Conservation (phyloP, 2,888 invertebrate genomes). For the Neoitamus cyanurus region DNA sequence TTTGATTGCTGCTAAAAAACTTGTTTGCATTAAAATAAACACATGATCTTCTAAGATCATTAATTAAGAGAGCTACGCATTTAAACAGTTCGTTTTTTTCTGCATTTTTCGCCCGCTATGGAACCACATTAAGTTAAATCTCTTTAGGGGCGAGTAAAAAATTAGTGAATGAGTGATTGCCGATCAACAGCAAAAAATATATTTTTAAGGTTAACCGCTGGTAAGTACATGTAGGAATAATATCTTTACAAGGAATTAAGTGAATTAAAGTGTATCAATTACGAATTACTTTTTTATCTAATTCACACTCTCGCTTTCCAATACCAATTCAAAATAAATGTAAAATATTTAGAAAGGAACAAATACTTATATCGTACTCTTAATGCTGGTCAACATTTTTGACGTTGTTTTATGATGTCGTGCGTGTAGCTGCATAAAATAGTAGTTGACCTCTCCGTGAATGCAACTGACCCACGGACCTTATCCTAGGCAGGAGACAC, state of each 20-base stretch:
- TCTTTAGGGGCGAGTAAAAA: not conserved
- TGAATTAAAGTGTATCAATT: not conserved
- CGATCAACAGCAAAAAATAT: not conserved
- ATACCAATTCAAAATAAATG: too few species aligned
- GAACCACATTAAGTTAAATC: not conserved
- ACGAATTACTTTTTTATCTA: not conserved
- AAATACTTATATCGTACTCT: too few species aligned
- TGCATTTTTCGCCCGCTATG: not conserved
- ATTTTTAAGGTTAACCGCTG: not conserved
- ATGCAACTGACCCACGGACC: too few species aligned
- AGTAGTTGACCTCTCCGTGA: too few species aligned
- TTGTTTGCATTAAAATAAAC: not conserved
- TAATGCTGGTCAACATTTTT: too few species aligned
- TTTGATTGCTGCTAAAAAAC: not conserved
- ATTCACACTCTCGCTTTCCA: not conserved
- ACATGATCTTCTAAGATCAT: not conserved
- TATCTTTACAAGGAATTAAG: not conserved
- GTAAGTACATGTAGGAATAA: not conserved
- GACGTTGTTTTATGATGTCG: too few species aligned
- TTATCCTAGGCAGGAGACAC: too few species aligned
- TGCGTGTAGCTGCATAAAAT: too few species aligned
- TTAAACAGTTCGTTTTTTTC: not conserved
- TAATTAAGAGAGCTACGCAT: not conserved
- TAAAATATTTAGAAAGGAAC: too few species aligned
- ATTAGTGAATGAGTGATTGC: not conserved